Evolutionary conservation across 2,888 invertebrate species (phyloP), one percentile per base, ranked within the genome.

Genomic region (Sialis fuliginosa): DNA sequence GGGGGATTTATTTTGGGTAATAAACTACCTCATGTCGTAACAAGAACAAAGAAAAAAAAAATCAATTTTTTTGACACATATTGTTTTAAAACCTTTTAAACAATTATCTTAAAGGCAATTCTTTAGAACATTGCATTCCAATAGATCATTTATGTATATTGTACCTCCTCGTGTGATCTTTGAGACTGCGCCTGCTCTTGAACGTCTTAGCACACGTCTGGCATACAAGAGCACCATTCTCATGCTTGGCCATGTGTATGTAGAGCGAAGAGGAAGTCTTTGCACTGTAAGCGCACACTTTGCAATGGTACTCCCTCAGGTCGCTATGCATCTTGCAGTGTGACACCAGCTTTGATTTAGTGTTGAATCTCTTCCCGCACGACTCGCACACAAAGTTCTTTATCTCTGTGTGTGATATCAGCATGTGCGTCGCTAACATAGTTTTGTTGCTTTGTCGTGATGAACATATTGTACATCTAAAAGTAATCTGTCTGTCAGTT

Each of bases 211-310:
- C 56, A 48, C 61, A 61, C 32, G 58, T 49, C 50, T 60, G 57
- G 48, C 61, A 61, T n/a, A 58, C 54, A 39, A 56, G 55, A 6
- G 54, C 42, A 33, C 58, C 57, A 33, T 56, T 54, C 3, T 57
- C 55, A 49, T 61, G 61, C 5, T 56, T 59, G 0, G 58, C 54
- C 57, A 57, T 60, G 48, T 61, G 61, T 5, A 57, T 53, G 44
- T 61, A 60, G 9, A 61, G 47, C 6, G 60, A 58, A 1, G 60
- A 59, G n/a, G 60, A 57, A 6, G 60, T 60, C 13, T 58, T 51
- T 6, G 59, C 60, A 5, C 57, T 54, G 34, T 60, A 60, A 44
- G 53, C 44, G 48, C 60, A 60, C 6, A 56, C 35, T 50, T 55
- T 56, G 47, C 60, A 60, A 2, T 51, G 53, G 50, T 60, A 60